Evolutionary conservation across 2,888 invertebrate genomes (phyloP).

Genomic region (Alloplasta piceator): DNA sequence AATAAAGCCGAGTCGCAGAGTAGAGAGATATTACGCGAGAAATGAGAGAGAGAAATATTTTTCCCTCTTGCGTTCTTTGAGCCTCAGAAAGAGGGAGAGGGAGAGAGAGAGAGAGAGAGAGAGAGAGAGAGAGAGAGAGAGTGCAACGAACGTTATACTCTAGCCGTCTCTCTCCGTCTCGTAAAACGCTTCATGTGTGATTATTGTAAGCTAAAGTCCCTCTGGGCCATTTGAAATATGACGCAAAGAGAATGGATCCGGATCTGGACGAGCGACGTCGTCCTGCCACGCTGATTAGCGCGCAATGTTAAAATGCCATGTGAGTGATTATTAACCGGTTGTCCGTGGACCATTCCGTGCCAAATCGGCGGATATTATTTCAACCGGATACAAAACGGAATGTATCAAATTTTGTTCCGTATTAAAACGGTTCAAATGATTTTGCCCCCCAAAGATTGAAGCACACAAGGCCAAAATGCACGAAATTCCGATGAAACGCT

Average conservation of each 20-base stretch:
- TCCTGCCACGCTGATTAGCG: slow-evolving; percentile 57
- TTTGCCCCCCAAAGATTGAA: no score
- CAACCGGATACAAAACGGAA: background rate
- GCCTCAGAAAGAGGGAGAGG: slow-evolving; percentile 3
- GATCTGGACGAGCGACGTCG: slow-evolving; percentile 26
- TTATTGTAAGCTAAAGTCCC: slow-evolving; percentile 28
- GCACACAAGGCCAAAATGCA: no score
- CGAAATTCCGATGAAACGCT: no score
- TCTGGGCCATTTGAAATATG: slow-evolving; percentile 47
- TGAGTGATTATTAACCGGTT: slow-evolving; percentile 30
- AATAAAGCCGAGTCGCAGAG: background rate
- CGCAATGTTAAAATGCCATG: slow-evolving; percentile 45
- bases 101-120: background rate
- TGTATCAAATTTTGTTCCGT: background rate
- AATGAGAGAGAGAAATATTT: background rate
- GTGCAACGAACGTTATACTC: slow-evolving; percentile 4
- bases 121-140: slow-evolving; percentile 1
- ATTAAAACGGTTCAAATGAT: no score
- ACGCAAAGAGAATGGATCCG: slow-evolving; percentile 64
- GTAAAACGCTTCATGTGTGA: slow-evolving; percentile 11
- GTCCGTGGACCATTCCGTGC: slow-evolving; percentile 2
- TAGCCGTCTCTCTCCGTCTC: background rate
- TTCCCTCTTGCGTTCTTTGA: slow-evolving; percentile 9
- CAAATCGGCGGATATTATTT: background rate
- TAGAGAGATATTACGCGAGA: background rate